Evolutionary conservation across 2,797 vertebrate genomes (phyloP), one percentile per base, ranked within the genome.

Genomic region (Takifugu ocellatus): DNA sequence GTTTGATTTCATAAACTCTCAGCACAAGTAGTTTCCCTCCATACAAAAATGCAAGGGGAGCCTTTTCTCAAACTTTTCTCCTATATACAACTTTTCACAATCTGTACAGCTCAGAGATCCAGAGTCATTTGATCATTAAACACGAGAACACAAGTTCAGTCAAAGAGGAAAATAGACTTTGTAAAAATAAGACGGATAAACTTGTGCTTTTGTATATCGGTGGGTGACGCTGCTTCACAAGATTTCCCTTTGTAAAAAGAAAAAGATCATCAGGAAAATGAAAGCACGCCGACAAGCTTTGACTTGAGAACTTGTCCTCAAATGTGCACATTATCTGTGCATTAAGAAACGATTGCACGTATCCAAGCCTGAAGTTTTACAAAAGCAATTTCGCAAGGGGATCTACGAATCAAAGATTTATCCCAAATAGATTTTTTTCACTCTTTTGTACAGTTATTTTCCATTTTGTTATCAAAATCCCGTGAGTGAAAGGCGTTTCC

Each of bases 41-140:
- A 91, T 91, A 92, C 85, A 92, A 92, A 84, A 91, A 85, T 81
- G 84, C 61, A 70, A 87, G 72, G 78, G 73, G 78, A 86, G 90
- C 87, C 78, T 11, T 39, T 39, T 14, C 3, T 4, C 84, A 88
- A 66, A 82, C 74, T 84, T 80, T 83, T 78, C 70, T 87, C 49
- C 1, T 88, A 88, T 92, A 65, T 90, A 88, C 90, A 92, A 39
- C 89, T 91, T 84, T 91, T 88, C 89, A 92, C 89, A 92, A 86
- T 90, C 87, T 92, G 88, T 92, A 92, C 91, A 92, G 77, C 74
- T 87, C 54, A 53, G 69, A 56, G 71, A 69, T 74, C 77, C 4
- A 29, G 58, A 54, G 63, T 61, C 39, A 56, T 77, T 81, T 5
- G 7, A 77, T 78, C 61, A 75, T 71, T 72, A 83, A 61, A 87